Evolutionary conservation across 2,888 invertebrate genomes (phyloP).

Genomic region (Drosophila parthenogenetica): DNA sequence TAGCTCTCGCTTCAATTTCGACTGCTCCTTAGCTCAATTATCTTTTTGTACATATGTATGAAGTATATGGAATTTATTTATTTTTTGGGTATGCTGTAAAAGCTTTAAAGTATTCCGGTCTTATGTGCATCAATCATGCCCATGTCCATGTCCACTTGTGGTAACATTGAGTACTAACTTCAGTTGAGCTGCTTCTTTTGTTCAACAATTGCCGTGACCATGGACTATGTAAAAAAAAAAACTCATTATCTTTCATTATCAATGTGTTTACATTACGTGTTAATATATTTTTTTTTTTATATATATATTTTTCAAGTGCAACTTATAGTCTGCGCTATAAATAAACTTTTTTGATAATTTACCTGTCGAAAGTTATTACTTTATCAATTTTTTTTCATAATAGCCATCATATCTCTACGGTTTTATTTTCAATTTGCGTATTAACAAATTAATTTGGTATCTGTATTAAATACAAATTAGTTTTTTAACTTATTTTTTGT

Average conservation of each 20-base stretch:
- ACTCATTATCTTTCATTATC: constrained; percentile 72
- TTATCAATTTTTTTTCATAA: constrained; percentile 18
- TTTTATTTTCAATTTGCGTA: not conserved
- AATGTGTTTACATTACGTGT: constrained; percentile 58
- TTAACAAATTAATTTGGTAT: not conserved
- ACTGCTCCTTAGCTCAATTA: constrained; percentile 37
- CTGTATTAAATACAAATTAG: not conserved
- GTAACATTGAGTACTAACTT: constrained; percentile 13
- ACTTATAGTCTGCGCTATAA: constrained; percentile 42
- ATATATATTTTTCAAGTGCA: constrained; percentile 56
- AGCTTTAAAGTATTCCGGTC: constrained; percentile 5
- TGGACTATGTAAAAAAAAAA: constrained; percentile 64
- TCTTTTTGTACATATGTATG: constrained; percentile 13
- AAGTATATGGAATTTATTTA: not conserved
- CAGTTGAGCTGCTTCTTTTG: constrained; percentile 11
- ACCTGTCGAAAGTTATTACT: constrained; percentile 19
- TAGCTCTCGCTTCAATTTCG: constrained; percentile 37
- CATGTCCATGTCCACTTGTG: constrained; percentile 28
- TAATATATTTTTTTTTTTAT: constrained; percentile 38
- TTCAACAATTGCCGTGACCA: constrained; percentile 34
- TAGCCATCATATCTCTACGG: not conserved
- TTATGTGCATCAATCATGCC: constrained; percentile 48
- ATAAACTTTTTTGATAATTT: constrained; percentile 45
- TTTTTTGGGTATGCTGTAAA: constrained; percentile 17
- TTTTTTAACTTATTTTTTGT: not conserved